Evolutionary conservation across 1,140 invertebrate genomes (phyloP).

Genomic region (Apis florea): DNA sequence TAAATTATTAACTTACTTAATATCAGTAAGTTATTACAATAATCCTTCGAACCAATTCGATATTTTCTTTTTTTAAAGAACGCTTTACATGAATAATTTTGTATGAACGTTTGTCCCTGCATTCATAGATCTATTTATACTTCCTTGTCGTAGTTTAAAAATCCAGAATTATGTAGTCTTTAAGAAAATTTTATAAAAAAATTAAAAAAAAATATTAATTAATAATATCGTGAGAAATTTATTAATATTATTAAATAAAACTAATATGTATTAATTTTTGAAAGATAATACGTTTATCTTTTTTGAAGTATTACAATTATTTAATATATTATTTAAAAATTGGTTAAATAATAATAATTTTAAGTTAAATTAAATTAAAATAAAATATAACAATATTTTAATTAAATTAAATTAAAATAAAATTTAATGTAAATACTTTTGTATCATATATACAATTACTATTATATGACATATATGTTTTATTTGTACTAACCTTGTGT

Average conservation of each 20-base stretch:
- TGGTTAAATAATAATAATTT: too few species aligned
- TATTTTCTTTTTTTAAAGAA: not conserved
- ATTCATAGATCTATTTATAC: not conserved
- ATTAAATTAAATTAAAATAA: not conserved
- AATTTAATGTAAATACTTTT: not conserved
- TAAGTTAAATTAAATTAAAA: too few species aligned
- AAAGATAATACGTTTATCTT: not conserved
- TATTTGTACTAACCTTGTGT: not conserved
- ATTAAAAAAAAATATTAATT: not conserved
- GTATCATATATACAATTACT: not conserved
- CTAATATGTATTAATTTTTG: not conserved
- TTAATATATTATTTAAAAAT: not conserved
- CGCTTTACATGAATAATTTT: slow-evolving; percentile 2
- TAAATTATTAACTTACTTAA: too few species aligned
- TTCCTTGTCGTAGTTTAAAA: not conserved
- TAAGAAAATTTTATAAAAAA: not conserved
- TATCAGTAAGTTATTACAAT: not conserved
- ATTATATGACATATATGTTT: not conserved
- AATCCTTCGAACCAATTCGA: not conserved
- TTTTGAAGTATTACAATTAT: not conserved
- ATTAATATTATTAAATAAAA: not conserved
- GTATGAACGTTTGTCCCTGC: not conserved
- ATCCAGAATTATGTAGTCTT: not conserved
- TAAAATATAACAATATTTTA: too few species aligned
- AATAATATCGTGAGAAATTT: not conserved